Base-by-base conservation (phyloP, 1,140 invertebrate species). In the Ganaspis sp. region DNA sequence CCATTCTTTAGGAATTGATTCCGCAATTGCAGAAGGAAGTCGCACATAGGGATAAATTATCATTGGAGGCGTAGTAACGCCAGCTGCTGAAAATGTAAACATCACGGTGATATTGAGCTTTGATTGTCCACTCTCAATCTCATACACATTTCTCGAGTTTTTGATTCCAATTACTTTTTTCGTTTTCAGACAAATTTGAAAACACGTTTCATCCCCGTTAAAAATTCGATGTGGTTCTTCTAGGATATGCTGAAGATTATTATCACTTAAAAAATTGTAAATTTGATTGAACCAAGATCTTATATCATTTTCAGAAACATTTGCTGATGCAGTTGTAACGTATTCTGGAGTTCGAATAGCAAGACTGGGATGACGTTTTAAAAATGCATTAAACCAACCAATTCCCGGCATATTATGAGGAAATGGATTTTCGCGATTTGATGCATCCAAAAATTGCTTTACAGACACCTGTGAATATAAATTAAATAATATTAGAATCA, bases 371-470 rank as follows among this genome's bases (percentile, higher is more conserved):
- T 38, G 37, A 38, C 37, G 37, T 6, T 9, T 84, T 58, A 88
- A 53, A 83, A 88, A 89, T 4, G 71, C 75, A 74, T 87, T 84
- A 75, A 83, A 86, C 88, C 87, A 91, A 53, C 80, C 83, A 15
- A 84, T 79, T 4, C 86, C 84, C 11, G 88, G 84, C 26, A 45
- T 74, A 73, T 85, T 84, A 75, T 87, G 74, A 70, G 72, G 80
- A 81, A 88, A 87, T n/a, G 80, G 80, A 74, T 80, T 85, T 19
- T 53, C 23, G 34, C 81, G 64, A 26, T 70, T 58, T 69, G 69
- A 73, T 26, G 45, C 73, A 49, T 77, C 75, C 15, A 77, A 29
- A 49, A 75, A 77, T 38, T 81, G 69, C 69, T 77, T 76, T n/a
- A 81, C 75, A 38, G 37, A 38, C 37, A 38, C 37, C 37, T 38